phyloP scores from a whole-genome alignment of 2,797 vertebrate species.

The Etheostoma nigrum region DNA sequence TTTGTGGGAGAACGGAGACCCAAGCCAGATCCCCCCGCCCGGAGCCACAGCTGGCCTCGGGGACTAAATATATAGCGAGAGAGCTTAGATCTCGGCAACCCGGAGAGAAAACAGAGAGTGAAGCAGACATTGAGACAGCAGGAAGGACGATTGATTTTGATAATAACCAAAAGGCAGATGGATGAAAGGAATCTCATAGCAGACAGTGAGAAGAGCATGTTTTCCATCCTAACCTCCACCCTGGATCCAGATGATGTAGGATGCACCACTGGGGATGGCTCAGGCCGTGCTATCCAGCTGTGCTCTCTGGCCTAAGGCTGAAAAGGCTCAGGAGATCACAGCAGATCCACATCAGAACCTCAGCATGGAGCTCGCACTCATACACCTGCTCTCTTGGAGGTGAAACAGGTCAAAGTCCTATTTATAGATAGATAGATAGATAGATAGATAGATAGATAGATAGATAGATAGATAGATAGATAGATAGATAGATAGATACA shows the following conservation, averaged over 20 bases:
- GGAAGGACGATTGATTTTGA: conserved; percentile 40
- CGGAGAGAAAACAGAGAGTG: conserved; percentile 17
- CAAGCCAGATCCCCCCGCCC: conserved; percentile 50
- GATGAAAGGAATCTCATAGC: conserved; percentile 30
- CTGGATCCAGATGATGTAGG: conserved; percentile 41
- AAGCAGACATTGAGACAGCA: conserved; percentile 19
- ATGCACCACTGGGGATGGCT: background rate
- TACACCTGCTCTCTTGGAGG: background rate
- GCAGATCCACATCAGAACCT: background rate
- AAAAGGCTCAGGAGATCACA: conserved; percentile 33
- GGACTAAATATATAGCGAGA: conserved; percentile 67
- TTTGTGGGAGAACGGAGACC: conserved; percentile 57
- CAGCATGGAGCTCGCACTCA: background rate
- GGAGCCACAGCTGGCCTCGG: conserved; percentile 61
- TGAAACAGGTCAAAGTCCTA: no score
- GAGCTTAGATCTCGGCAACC: conserved; percentile 20
- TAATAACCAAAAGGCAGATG: conserved; percentile 34
- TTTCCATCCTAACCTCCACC: conserved; percentile 34
- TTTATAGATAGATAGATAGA: no score
- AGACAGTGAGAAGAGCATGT: conserved; percentile 14
- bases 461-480: no score
- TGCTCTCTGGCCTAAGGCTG: conserved; percentile 17
- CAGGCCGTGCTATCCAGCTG: conserved; percentile 4
- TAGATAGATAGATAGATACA: no score
- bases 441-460: no score